These are phyloP conservation scores for Sebastolobus altivelis DNA, from an alignment of 2,797 vertebrate species.

Conservation along the genomic window DNA sequence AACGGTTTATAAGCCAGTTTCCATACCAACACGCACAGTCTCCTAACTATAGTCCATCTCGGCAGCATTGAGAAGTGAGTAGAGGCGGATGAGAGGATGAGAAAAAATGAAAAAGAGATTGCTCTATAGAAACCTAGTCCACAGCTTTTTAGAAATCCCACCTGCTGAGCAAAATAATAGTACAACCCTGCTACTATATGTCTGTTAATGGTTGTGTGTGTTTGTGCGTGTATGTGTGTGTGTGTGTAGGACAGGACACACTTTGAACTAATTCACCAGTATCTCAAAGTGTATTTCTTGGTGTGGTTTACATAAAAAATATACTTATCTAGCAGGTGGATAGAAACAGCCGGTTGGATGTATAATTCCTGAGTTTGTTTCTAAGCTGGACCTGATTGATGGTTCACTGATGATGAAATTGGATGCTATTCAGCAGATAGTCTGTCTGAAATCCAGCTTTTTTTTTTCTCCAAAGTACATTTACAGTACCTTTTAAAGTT, in stretches of 20 bases:
- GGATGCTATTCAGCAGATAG: not conserved
- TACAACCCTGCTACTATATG: not conserved
- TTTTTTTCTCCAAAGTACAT: not conserved
- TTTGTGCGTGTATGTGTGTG: not conserved
- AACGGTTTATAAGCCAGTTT: slow-evolving; percentile 77
- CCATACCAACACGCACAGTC: slow-evolving; percentile 78
- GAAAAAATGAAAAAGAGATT: slow-evolving; percentile 17
- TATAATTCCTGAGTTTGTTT: slow-evolving; percentile 5
- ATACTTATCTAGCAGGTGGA: not conserved
- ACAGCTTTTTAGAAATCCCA: not conserved
- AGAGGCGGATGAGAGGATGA: slow-evolving; percentile 28
- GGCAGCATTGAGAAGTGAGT: slow-evolving; percentile 27
- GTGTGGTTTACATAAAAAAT: not conserved
- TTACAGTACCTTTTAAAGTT: not conserved
- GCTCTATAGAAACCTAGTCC: not conserved
- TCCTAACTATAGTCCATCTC: slow-evolving; percentile 54
- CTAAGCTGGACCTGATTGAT: slow-evolving; percentile 8
- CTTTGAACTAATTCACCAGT: not conserved
- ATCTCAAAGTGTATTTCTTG: not conserved
- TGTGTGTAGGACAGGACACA: not conserved
- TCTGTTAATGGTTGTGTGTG: not conserved
- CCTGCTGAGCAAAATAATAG: slow-evolving; percentile 8
- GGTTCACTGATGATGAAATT: slow-evolving; percentile 17
- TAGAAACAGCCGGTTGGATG: not conserved
- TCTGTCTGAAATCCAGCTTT: slow-evolving; percentile 1